Evolutionary conservation across 2,797 vertebrate species (phyloP).

Genomic region (Lepidocolaptes lacrymiger): DNA sequence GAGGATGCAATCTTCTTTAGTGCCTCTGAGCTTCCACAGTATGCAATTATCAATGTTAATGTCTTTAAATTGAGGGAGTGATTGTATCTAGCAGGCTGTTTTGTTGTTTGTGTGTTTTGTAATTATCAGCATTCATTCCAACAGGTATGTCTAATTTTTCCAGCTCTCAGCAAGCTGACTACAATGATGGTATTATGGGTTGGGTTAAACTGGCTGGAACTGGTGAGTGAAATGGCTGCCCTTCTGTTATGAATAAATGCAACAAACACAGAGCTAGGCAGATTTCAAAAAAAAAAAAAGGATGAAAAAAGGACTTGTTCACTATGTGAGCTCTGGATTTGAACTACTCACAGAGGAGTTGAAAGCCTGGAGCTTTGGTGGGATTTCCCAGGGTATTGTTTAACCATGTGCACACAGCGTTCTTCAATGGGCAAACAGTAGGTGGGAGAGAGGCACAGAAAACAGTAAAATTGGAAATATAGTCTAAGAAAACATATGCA

Average conservation of each 20-base stretch:
- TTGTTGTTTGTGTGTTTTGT: conserved; percentile 47
- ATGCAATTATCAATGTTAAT: conserved; percentile 36
- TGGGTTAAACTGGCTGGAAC: conserved; percentile 41
- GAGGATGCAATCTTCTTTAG: not conserved
- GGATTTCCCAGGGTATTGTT: conserved; percentile 30
- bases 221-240: conserved; percentile 32
- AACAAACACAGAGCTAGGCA: not conserved
- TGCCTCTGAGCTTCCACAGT: not conserved
- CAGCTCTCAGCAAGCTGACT: conserved; percentile 52
- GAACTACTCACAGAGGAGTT: not conserved
- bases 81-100: conserved; percentile 14
- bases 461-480: not conserved
- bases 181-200: conserved; percentile 26
- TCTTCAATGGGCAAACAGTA: not conserved
- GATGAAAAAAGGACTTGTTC: not conserved
- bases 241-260: conserved; percentile 22
- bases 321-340: not conserved
- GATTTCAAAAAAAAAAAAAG: not conserved
- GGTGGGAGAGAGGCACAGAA: not conserved
- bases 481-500: not conserved
- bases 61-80: conserved; percentile 12
- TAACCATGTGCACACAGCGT: not conserved
- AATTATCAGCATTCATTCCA: conserved; percentile 43
- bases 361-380: not conserved
- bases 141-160: conserved; percentile 65